Conservation (phyloP, 2,888 invertebrate genomes). For the Pandemis corylana region DNA sequence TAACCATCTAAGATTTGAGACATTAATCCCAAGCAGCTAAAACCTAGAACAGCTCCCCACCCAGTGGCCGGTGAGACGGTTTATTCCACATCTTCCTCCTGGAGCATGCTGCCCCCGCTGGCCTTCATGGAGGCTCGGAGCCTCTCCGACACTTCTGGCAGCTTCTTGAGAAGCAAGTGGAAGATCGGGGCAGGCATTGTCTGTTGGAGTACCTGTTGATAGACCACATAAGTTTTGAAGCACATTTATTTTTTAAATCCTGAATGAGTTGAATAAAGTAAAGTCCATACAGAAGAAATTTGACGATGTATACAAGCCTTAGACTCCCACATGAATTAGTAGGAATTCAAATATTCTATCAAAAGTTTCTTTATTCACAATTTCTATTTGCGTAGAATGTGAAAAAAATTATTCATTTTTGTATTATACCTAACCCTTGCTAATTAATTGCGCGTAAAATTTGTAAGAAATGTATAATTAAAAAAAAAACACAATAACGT, state of each 20-base stretch:
- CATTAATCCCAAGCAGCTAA: conserved; percentile 10
- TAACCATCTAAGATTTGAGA: background rate
- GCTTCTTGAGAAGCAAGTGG: conserved; percentile 92
- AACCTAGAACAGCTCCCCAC: conserved; percentile 16
- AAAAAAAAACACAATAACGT: background rate
- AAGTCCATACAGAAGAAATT: too few relatives aligned
- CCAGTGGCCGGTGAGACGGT: conserved; percentile 25
- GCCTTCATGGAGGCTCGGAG: conserved; percentile 76
- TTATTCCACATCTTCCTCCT: conserved; percentile 81
- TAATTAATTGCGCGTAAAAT: background rate
- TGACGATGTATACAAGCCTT: too few relatives aligned
- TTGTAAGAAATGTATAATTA: background rate
- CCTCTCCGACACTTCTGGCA: conserved; percentile 87
- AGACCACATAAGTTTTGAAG: background rate
- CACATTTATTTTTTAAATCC: too few relatives aligned
- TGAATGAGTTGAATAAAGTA: too few relatives aligned
- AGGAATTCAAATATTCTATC: too few relatives aligned
- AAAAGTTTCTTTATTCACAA: too few relatives aligned
- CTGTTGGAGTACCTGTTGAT: conserved; percentile 91
- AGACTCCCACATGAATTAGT: too few relatives aligned
- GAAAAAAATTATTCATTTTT: too few relatives aligned
- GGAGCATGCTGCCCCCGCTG: conserved; percentile 61
- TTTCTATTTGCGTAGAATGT: too few relatives aligned
- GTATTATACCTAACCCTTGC: too few relatives aligned
- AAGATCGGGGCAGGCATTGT: conserved; percentile 98